Conservation (phyloP, 1,140 invertebrate species). For the Triops cancriformis region DNA sequence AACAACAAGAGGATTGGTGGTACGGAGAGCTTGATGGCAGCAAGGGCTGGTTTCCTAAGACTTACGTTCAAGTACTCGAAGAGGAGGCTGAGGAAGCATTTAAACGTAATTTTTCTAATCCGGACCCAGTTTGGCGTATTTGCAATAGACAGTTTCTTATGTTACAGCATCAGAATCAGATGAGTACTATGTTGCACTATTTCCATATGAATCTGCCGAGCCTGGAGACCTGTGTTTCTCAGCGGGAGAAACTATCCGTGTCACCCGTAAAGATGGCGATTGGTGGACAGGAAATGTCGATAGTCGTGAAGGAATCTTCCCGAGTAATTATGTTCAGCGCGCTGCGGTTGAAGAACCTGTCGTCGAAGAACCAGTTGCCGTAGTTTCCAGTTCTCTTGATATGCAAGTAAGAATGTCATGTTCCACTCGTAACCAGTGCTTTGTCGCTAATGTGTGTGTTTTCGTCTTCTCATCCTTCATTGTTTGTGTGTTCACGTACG, state of each 20-base stretch:
- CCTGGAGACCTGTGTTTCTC: slow-evolving; percentile 84
- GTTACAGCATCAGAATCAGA: slow-evolving; percentile 30
- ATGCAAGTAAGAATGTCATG: slow-evolving; percentile 4
- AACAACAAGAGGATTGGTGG: slow-evolving; percentile 63
- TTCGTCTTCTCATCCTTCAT: neutral
- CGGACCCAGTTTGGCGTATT: slow-evolving; percentile 23
- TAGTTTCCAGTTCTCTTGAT: slow-evolving; percentile 19
- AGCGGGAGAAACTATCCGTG: slow-evolving; percentile 79
- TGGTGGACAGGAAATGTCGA: slow-evolving; percentile 96
- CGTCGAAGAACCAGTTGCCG: slow-evolving; percentile 20
- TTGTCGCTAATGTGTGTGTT: neutral
- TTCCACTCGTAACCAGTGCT: neutral
- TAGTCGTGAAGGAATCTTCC: slow-evolving; percentile 83
- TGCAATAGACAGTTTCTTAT: slow-evolving; percentile 5
- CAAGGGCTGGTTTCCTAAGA: slow-evolving; percentile 63
- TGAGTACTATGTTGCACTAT: slow-evolving; percentile 75
- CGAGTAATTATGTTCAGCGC: slow-evolving; percentile 80
- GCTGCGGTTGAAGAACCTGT: slow-evolving; percentile 37
- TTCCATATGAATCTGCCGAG: slow-evolving; percentile 77
- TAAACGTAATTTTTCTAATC: neutral
- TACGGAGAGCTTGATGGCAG: slow-evolving; percentile 48
- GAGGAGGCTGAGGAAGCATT: slow-evolving; percentile 33
- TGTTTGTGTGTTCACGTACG: slow-evolving; percentile 20
- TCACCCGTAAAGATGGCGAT: slow-evolving; percentile 82
- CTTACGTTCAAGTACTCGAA: slow-evolving; percentile 50